phyloP scores from a whole-genome alignment of 2,888 invertebrate species.

The Chalcis sispes region DNA sequence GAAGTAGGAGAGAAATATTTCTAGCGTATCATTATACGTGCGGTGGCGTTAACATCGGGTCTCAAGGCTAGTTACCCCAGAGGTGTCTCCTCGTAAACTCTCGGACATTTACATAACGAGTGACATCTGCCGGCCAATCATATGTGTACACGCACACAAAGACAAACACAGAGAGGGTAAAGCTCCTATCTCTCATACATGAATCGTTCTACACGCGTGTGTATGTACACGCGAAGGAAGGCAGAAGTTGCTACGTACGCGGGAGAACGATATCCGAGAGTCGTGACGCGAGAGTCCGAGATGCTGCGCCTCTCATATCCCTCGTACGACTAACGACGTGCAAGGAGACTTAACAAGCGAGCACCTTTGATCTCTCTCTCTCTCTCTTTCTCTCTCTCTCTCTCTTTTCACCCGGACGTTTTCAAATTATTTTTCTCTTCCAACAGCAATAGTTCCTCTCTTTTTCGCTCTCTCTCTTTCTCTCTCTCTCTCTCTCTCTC shows the following conservation, averaged over 20 bases:
- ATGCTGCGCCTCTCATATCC: neutral
- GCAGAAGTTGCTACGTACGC: too few relatives aligned
- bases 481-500: too few relatives aligned
- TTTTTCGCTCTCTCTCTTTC: too few relatives aligned
- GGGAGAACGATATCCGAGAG: neutral
- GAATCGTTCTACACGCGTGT: too few relatives aligned
- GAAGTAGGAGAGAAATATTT: conserved; percentile 58
- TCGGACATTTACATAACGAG: conserved; percentile 73
- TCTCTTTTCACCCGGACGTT: too few relatives aligned
- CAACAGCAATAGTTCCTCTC: too few relatives aligned
- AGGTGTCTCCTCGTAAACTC: conserved; percentile 73
- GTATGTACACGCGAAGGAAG: too few relatives aligned
- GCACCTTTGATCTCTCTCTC: conserved; percentile 25
- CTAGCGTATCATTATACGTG: conserved; percentile 64
- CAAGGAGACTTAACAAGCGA: conserved; percentile 24
- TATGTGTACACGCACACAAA: conserved; percentile 51
- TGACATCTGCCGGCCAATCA: conserved; percentile 74
- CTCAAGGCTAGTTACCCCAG: conserved; percentile 58
- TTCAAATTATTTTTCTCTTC: too few relatives aligned
- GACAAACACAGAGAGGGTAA: too few relatives aligned
- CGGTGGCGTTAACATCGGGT: too few relatives aligned
- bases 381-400: too few relatives aligned
- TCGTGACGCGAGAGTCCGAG: conserved; percentile 46
- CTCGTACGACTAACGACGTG: conserved; percentile 37
- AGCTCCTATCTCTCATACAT: too few relatives aligned